Evolutionary conservation across 1,140 invertebrate species (phyloP).

Genomic region (Globodera ellingtonae): DNA sequence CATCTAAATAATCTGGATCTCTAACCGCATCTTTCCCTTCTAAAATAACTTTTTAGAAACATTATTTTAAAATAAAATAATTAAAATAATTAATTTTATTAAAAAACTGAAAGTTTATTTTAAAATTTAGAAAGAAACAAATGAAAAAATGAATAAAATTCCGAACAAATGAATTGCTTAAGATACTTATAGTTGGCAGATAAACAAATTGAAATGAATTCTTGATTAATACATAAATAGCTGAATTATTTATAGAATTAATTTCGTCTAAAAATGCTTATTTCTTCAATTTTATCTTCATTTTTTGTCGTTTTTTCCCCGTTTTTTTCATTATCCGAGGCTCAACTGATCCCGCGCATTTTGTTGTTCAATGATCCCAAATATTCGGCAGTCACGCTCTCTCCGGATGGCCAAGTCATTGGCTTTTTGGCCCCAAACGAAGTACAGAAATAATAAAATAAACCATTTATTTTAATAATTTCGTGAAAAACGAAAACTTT

Average conservation of each 20-base stretch:
- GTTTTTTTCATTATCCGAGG: background rate
- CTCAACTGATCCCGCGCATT: slow-evolving; percentile 40
- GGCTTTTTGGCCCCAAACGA: slow-evolving; percentile 55
- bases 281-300: background rate
- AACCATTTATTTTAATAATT: background rate
- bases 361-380: slow-evolving; percentile 53
- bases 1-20: background rate
- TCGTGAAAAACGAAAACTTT: too few relatives aligned
- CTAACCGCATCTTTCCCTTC: background rate
- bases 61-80: background rate
- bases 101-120: too few relatives aligned
- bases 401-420: slow-evolving; percentile 45
- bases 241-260: too few relatives aligned
- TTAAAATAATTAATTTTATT: background rate
- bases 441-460: background rate
- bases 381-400: slow-evolving; percentile 50
- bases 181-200: too few relatives aligned
- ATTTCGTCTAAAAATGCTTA: too few relatives aligned
- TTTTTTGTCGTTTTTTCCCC: background rate
- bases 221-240: too few relatives aligned
- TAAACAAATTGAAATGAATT: too few relatives aligned
- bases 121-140: too few relatives aligned
- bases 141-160: too few relatives aligned
- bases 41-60: background rate
- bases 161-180: too few relatives aligned